Evolutionary conservation across 2,888 invertebrate species (phyloP), one percentile per base, ranked within the genome.

Genomic region (Diadegma fenestrale): DNA sequence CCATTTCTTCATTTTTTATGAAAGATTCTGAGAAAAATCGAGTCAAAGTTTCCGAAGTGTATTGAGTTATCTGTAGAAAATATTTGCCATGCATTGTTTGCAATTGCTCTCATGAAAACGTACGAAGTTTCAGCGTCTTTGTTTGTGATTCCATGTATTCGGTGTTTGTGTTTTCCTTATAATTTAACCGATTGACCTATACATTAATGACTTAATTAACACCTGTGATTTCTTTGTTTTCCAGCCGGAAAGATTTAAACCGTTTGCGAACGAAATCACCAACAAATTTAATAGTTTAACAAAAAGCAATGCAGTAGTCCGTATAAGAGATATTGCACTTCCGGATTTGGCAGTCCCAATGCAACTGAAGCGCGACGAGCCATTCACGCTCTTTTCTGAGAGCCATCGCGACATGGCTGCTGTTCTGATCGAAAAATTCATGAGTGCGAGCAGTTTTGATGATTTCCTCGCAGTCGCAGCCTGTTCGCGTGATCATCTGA

Each of bases 341-440:
- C 95, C 95, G 0, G 95, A 96, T 93, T 92, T 97, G 17, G 93
- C 94, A 14, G 90, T 95, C 58, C 96, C 96, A 0, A 94, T 96
- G 95, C 93, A 95, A 89, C 94, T 97, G 90, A 94, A 95, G 2
- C 95, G 96, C 86, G 95, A 96, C 26, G 96, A 95, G 3, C 95
- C 95, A 89, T 98, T 98, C 93, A 97, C 97, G 0, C 94, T 97
- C 19, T 98, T 98, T 91, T 95, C 97, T 82, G 96, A 96, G 0
- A 94, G 93, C 22, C 98, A 98, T 92, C 95, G 96, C 64, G 94
- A 94, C 73, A 95, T 97, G 92, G 97, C 98, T 5, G 95, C 95
- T 0, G 95, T 96, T 87, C 95, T 98, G 83, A 96, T 97, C 75
- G 95, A 96, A 75, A 94, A 96, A 37, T 96, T 97, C 79, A 94